Evolutionary conservation across 2,113 vertebrate genomes (phyloP), one percentile per base, ranked within the genome.

Genomic region (Tetraodon nigroviridis): DNA sequence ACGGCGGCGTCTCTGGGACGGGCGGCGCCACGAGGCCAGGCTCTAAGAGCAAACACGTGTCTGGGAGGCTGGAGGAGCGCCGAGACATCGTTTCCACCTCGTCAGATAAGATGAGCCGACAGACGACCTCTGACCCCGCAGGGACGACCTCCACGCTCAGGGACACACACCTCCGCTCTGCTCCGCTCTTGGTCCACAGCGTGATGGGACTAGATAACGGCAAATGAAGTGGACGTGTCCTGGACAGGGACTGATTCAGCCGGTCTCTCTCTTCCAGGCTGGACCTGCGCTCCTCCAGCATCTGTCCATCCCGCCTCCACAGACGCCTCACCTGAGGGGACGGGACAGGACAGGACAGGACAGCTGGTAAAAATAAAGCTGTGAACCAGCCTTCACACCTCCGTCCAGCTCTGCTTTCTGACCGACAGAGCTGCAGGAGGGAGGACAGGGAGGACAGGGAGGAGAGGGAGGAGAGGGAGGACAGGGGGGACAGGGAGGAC

Each of bases 41-140:
- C 55, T 73, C 65, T n/a, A 20, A 51, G 77, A 73, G 78, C 78
- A 64, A 59, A 71, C 80, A 78, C 60, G 68, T 66, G 66, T 56
- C 48, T 5, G 1, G 11, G 32, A 32, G 3, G 29, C 6, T 32
- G 5, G 29, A 37, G 32, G 32, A 37, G 3, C 32, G 18, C 21
- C 22, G 1, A n/a, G 52, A 12, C 27, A 5, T 6, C 10, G 37
- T 58, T 24, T 44, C 20, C 57, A 40, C 29, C 61, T 58, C 54
- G 32, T 63, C 64, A 61, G 61, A 71, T 80, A 50, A 66, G 67
- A 19, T 2, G 0, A 48, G 46, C 55, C 19, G 20, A 14, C 19
- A 15, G 13, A 49, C 51, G 45, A 63, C 44, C 13, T 61, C 20
- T 54, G 7, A n/a, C 7, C 15, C 2, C 7, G n/a, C 15, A 5